phyloP scores from a whole-genome alignment of 2,797 vertebrate genomes.

The Pelodytes ibericus region DNA sequence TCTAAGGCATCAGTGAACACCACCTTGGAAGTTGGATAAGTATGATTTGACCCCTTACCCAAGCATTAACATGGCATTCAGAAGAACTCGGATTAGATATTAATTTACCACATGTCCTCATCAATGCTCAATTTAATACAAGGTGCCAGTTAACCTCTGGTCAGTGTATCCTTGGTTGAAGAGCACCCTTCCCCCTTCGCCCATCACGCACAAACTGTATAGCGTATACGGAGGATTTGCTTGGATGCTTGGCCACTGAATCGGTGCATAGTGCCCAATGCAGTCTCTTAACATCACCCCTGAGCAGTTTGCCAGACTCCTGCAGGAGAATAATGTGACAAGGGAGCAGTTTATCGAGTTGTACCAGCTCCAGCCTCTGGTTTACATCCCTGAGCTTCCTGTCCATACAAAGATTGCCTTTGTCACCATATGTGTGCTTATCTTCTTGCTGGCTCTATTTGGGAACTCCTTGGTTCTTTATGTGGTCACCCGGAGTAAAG shows the following conservation, averaged over 20 bases:
- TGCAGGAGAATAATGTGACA: constrained; percentile 71
- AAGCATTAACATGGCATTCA: neutral
- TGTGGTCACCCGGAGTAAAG: constrained; percentile 73
- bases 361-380: constrained; percentile 70
- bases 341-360: constrained; percentile 71
- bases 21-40: neutral
- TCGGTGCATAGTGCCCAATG: constrained; percentile 54
- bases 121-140: neutral
- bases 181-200: neutral
- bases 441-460: constrained; percentile 71
- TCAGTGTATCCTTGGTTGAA: neutral
- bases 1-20: neutral
- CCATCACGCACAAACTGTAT: neutral
- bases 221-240: neutral
- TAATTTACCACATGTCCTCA: neutral
- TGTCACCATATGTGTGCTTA: constrained; percentile 64
- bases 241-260: neutral
- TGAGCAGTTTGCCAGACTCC: constrained; percentile 68
- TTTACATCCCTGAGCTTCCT: constrained; percentile 72
- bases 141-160: neutral
- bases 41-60: neutral
- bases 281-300: constrained; percentile 69
- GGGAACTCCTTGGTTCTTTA: constrained; percentile 74
- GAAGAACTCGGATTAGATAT: neutral
- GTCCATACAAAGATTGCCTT: constrained; percentile 65